These are phyloP conservation scores for Cosmorhoe ocellata DNA, from an alignment of 2,888 invertebrate genomes.

Conservation along the genomic window DNA sequence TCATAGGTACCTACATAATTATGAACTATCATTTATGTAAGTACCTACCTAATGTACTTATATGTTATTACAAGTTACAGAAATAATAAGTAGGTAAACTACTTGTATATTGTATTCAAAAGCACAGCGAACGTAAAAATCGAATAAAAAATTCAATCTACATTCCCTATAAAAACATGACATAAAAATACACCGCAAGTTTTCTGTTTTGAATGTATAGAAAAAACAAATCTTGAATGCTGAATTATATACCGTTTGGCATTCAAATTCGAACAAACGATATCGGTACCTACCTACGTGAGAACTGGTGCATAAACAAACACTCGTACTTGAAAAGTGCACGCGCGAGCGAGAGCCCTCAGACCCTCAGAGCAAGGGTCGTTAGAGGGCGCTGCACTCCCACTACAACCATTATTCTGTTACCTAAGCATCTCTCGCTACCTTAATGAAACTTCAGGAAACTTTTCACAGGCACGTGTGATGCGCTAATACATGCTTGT, in stretches of 20 bases:
- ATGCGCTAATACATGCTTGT: background rate
- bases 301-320: conserved; percentile 74
- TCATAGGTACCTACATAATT: too few relatives aligned
- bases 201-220: too few relatives aligned
- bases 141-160: too few relatives aligned
- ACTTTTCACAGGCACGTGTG: conserved; percentile 10
- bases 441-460: conserved; percentile 45
- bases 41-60: too few relatives aligned
- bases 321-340: conserved; percentile 76
- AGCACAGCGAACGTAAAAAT: too few relatives aligned
- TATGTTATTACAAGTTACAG: too few relatives aligned
- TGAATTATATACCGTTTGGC: conserved; percentile 3
- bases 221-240: background rate
- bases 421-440: conserved; percentile 47
- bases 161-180: too few relatives aligned
- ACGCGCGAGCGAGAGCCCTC: conserved; percentile 63
- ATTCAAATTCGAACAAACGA: conserved; percentile 48
- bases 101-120: too few relatives aligned
- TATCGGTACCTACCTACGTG: conserved; percentile 47
- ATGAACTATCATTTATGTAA: too few relatives aligned
- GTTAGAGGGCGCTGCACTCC: conserved; percentile 54
- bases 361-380: conserved; percentile 58
- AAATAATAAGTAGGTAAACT: too few relatives aligned
- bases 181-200: too few relatives aligned
- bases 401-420: conserved; percentile 52